Evolutionary conservation across 2,113 vertebrate species (phyloP).

Genomic region (Chaetops frenatus): DNA sequence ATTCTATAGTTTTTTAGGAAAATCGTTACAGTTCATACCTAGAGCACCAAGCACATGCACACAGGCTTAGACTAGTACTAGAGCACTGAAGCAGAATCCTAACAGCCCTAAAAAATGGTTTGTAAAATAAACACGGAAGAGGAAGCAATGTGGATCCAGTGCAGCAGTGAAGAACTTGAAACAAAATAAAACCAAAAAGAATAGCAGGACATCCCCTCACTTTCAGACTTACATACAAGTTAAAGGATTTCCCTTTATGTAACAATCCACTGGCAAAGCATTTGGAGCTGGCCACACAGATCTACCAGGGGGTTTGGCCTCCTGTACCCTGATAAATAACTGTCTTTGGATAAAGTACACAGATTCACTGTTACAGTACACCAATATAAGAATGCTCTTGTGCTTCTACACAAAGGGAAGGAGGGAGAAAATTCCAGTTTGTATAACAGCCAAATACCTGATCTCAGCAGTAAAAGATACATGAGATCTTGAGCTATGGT

Average conservation of each 20-base stretch:
- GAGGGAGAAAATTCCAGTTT: background rate
- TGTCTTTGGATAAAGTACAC: background rate
- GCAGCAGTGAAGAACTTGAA: rapidly evolving
- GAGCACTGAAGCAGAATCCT: background rate
- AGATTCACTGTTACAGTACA: background rate
- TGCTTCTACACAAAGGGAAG: background rate
- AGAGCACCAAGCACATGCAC: background rate
- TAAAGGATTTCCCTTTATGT: background rate
- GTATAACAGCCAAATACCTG: background rate
- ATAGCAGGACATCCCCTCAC: background rate
- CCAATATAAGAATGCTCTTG: background rate
- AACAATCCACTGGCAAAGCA: background rate
- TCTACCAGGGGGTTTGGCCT: background rate
- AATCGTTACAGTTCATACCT: background rate
- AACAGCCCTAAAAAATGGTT: background rate
- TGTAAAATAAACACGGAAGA: background rate
- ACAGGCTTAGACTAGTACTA: background rate
- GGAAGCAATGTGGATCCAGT: background rate
- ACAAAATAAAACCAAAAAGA: background rate
- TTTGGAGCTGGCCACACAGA: background rate
- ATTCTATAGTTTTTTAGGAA: background rate
- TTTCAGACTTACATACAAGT: background rate
- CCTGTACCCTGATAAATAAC: background rate
- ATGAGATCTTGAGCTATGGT: rapidly evolving
- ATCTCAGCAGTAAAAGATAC: background rate